These are phyloP conservation scores for Neomorphus geoffroyi DNA, from an alignment of 2,797 vertebrate genomes.

Conservation along the genomic window DNA sequence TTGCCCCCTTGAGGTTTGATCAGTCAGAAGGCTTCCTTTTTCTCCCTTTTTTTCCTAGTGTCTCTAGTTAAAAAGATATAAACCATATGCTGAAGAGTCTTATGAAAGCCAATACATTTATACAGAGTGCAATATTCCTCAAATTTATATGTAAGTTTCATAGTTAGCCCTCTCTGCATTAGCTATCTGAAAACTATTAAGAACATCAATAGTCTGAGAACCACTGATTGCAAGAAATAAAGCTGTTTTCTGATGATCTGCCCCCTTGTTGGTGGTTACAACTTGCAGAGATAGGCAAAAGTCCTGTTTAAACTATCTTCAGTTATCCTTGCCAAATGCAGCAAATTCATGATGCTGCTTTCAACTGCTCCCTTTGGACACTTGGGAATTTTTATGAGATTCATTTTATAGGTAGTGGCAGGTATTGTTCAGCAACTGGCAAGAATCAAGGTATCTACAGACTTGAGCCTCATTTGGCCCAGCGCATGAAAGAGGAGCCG, in stretches of 20 bases:
- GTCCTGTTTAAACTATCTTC: neutral
- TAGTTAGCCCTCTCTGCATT: neutral
- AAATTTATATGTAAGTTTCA: neutral
- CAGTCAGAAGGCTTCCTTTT: neutral
- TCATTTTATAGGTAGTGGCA: neutral
- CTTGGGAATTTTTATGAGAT: neutral
- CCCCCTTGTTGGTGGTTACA: neutral
- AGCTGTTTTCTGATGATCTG: neutral
- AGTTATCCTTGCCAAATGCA: neutral
- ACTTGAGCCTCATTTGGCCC: neutral
- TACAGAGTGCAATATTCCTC: neutral
- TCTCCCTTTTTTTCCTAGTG: neutral
- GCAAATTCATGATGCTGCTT: neutral
- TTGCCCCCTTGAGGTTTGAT: neutral
- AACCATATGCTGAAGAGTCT: neutral
- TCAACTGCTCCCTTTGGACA: neutral
- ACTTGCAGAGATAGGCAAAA: neutral
- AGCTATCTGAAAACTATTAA: neutral
- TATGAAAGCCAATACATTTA: neutral
- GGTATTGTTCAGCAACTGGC: neutral
- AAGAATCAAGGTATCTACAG: neutral
- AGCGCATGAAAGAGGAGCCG: neutral
- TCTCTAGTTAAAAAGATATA: neutral
- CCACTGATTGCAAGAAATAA: neutral
- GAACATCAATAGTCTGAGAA: neutral